These are phyloP conservation scores for Gymnoscelis rufifasciata DNA, from an alignment of 2,888 invertebrate genomes.

Conservation along the genomic window DNA sequence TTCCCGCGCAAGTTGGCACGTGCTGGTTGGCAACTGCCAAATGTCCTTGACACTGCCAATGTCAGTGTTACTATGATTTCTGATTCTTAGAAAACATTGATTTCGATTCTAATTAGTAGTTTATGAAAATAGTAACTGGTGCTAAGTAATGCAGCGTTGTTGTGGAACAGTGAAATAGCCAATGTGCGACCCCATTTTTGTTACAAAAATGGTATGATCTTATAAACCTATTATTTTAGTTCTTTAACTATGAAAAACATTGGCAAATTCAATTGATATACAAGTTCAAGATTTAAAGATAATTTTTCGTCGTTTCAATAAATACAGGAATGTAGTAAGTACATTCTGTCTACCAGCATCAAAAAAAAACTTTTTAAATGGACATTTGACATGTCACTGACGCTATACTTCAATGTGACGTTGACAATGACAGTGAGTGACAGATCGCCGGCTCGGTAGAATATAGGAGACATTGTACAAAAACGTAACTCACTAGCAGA, in stretches of 20 bases:
- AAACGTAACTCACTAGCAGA: neutral
- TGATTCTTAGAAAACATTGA: slow-evolving; percentile 8
- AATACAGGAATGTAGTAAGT: no score
- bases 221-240: no score
- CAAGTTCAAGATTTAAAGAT: no score
- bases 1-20: slow-evolving; percentile 31
- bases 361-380: slow-evolving; percentile 7
- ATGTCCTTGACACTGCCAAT: slow-evolving; percentile 40
- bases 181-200: no score
- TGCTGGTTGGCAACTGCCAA: slow-evolving; percentile 35
- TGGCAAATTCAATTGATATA: no score
- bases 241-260: no score
- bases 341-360: no score
- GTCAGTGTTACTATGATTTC: slow-evolving; percentile 21
- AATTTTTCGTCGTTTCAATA: no score
- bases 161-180: no score
- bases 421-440: slow-evolving; percentile 15
- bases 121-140: no score
- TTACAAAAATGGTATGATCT: no score
- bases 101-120: neutral
- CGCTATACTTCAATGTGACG: slow-evolving; percentile 6
- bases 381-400: slow-evolving; percentile 8
- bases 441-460: slow-evolving; percentile 11
- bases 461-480: slow-evolving; percentile 7
- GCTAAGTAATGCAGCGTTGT: no score